phyloP scores from a whole-genome alignment of 92 coral and sea anemone species.

The Blastomussa wellsi region DNA sequence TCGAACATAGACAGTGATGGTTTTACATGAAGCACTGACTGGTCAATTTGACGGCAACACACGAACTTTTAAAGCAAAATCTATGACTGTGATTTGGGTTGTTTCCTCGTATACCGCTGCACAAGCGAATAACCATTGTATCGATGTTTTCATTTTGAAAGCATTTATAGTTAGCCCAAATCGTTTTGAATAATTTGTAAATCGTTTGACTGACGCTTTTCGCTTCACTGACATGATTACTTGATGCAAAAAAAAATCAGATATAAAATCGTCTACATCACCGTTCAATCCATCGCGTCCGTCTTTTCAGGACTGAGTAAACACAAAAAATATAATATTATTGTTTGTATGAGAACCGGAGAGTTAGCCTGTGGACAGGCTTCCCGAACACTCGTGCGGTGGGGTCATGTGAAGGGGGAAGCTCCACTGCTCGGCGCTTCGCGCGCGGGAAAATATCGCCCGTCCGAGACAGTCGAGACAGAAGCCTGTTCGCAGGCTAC shows the following conservation, averaged over 20 bases:
- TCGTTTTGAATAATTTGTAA: not conserved
- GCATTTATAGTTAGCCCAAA: not conserved
- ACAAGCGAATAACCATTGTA: too few species aligned
- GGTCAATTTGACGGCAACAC: too few species aligned
- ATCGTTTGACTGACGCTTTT: not conserved
- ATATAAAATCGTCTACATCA: not conserved
- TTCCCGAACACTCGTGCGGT: too few species aligned
- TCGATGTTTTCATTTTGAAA: not conserved
- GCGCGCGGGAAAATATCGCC: too few species aligned
- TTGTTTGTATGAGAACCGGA: too few species aligned
- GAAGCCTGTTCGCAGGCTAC: too few species aligned
- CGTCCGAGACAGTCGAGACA: too few species aligned
- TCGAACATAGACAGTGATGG: too few species aligned
- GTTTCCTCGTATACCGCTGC: not conserved
- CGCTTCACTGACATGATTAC: not conserved
- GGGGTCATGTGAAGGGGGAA: too few species aligned
- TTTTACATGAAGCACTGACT: too few species aligned
- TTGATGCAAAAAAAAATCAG: not conserved
- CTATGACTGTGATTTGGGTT: not conserved
- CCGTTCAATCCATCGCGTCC: conserved; percentile 11
- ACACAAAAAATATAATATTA: not conserved
- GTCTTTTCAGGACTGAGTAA: not conserved
- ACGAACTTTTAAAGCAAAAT: not conserved
- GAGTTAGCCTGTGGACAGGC: too few species aligned
- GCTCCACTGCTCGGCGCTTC: too few species aligned